phyloP scores from a whole-genome alignment of 2,888 invertebrate genomes.

The Gibbula magus region DNA sequence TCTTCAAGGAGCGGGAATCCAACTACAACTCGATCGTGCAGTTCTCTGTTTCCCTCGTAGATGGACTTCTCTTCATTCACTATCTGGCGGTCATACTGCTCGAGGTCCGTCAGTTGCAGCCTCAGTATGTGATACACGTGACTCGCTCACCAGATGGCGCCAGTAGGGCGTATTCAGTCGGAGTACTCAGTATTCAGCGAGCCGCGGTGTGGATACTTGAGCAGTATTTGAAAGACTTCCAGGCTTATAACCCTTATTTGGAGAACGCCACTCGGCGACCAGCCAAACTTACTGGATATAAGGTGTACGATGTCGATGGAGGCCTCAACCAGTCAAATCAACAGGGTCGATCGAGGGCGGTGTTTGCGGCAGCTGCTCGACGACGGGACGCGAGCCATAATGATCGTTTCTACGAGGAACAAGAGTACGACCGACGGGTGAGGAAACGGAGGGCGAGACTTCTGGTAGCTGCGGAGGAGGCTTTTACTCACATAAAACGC shows the following conservation, averaged over 20 bases:
- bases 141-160: conserved; percentile 97
- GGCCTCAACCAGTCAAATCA: conserved; percentile 57
- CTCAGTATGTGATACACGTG: conserved; percentile 83
- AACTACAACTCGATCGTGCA: conserved; percentile 89
- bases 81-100: conserved; percentile 94
- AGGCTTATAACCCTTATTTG: conserved; percentile 94
- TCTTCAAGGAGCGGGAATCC: conserved; percentile 74
- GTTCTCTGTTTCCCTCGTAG: conserved; percentile 93
- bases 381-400: conserved; percentile 95
- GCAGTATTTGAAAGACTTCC: conserved; percentile 95
- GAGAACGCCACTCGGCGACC: conserved; percentile 66
- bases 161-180: conserved; percentile 85
- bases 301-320: conserved; percentile 97
- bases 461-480: conserved; percentile 95
- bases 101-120: conserved; percentile 93
- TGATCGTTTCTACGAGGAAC: conserved; percentile 96
- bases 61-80: conserved; percentile 95
- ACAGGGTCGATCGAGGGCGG: conserved; percentile 67
- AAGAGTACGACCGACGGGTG: conserved; percentile 94
- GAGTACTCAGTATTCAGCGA: conserved; percentile 89
- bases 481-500: conserved; percentile 96
- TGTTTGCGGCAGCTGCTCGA: conserved; percentile 83
- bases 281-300: conserved; percentile 76
- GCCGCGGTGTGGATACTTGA: conserved; percentile 96
- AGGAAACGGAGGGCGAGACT: conserved; percentile 92